Percentiles rank a stretch among this genome's conserved stretches.
Conservation (phyloP, 2,113 vertebrate species). For the Eurystomus gularis region DNA sequence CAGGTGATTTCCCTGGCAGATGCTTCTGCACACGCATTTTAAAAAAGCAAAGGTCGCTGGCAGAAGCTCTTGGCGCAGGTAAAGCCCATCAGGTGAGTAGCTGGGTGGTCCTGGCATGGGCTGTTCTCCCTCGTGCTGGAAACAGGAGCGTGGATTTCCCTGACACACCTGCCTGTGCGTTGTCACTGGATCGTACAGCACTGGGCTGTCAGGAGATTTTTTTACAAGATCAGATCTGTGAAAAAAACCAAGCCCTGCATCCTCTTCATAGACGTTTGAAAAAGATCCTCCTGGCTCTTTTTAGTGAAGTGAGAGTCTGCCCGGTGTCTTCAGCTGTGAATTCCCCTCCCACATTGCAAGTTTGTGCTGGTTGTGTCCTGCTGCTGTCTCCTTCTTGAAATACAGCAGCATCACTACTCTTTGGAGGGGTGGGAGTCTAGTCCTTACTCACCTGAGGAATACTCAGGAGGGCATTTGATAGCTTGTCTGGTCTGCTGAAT, state of each 20-base stretch:
- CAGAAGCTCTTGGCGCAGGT: background rate
- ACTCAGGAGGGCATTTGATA: background rate
- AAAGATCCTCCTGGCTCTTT: background rate
- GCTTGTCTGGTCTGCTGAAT: background rate
- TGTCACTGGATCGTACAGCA: background rate
- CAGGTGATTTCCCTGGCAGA: constrained; percentile 29
- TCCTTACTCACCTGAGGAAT: background rate
- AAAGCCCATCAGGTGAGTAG: background rate
- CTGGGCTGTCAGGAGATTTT: background rate
- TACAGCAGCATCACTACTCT: background rate
- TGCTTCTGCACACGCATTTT: too few relatives aligned
- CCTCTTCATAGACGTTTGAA: background rate
- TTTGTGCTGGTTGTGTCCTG: background rate
- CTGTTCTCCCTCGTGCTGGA: background rate
- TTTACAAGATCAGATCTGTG: background rate
- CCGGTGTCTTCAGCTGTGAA: background rate
- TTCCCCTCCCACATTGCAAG: constrained; percentile 17
- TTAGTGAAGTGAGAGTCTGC: constrained; percentile 39
- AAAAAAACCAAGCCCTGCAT: background rate
- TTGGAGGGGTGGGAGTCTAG: background rate
- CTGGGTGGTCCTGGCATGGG: background rate
- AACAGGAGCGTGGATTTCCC: fast-evolving
- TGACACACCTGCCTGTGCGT: background rate
- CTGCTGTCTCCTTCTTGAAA: background rate
- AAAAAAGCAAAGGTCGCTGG: background rate